Base-by-base conservation (phyloP, 1,140 invertebrate genomes). In the Drosophila kikkawai region DNA sequence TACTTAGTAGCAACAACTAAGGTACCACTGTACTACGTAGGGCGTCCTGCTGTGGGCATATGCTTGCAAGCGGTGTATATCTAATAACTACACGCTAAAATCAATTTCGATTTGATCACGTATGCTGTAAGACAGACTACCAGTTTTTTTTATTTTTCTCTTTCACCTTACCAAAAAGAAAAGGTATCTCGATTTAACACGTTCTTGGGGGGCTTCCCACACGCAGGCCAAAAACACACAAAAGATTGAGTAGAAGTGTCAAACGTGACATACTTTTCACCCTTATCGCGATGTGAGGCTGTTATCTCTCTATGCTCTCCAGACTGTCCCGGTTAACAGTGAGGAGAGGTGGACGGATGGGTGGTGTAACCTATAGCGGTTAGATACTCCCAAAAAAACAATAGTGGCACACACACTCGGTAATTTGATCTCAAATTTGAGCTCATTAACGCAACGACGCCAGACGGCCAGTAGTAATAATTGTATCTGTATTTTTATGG, bases 211-310 rank as follows among this genome's bases (percentile, higher is more conserved):
- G 60, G 42, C 48, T 57, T 48, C 51, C 41, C 71, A 69, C 71
- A 81, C 55, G 68, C 60, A 55, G 64, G 48, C 13, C 48, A 37
- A 47, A 37, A 37, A 55, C 19, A 55, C 26, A 58, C 48, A 60
- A 42, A 44, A 34, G 17, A 59, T 50, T 19, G 47, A 76, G 53
- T 39, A 65, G 75, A 80, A 77, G 70, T 75, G 58, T 60, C 77
- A 87, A 75, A 87, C 84, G 85, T 88, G 84, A 88, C 84, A 88
- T 73, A 88, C 85, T 85, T 88, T 90, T 56, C 63, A 61, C 55
- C 59, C 50, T 90, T 90, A 88, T 88, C 84, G 63, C 37, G 73
- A 71, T 87, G 53, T 11, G 59, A 68, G 65, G 61, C 81, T 56
- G 76, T 83, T 88, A 81, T 88, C 78, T 75, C 81, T 75, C 26